These are phyloP conservation scores for Calypte anna DNA, from an alignment of 2,113 vertebrate species.

Conservation along the genomic window DNA sequence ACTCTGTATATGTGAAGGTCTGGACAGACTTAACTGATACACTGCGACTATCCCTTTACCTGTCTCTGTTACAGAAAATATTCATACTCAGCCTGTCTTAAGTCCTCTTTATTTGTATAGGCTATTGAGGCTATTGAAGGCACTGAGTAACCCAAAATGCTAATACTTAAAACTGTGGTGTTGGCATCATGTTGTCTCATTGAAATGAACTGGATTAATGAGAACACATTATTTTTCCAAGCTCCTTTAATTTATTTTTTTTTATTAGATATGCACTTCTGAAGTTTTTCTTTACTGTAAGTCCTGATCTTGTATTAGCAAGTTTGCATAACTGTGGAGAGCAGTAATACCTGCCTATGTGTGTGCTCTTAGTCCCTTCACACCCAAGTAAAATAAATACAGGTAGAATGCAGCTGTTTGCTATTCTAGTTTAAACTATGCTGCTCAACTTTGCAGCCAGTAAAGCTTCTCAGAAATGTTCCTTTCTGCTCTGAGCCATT, in stretches of 20 bases:
- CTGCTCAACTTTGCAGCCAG: background rate
- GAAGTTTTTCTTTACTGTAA: background rate
- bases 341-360: background rate
- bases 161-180: background rate
- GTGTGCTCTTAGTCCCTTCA: background rate
- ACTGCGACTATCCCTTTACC: background rate
- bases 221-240: background rate
- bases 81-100: background rate
- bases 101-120: background rate
- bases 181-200: background rate
- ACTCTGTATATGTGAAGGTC: background rate
- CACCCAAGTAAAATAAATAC: slow-evolving; percentile 23
- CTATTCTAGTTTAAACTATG: background rate
- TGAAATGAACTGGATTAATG: background rate
- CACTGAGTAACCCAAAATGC: background rate
- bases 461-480: background rate
- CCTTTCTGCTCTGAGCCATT: background rate
- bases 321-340: background rate
- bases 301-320: background rate
- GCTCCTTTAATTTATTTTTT: background rate
- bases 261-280: background rate
- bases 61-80: background rate
- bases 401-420: background rate
- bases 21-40: background rate
- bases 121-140: background rate